These are phyloP conservation scores for Stegana nigrithorax DNA, from an alignment of 2,888 invertebrate genomes.

Conservation along the genomic window DNA sequence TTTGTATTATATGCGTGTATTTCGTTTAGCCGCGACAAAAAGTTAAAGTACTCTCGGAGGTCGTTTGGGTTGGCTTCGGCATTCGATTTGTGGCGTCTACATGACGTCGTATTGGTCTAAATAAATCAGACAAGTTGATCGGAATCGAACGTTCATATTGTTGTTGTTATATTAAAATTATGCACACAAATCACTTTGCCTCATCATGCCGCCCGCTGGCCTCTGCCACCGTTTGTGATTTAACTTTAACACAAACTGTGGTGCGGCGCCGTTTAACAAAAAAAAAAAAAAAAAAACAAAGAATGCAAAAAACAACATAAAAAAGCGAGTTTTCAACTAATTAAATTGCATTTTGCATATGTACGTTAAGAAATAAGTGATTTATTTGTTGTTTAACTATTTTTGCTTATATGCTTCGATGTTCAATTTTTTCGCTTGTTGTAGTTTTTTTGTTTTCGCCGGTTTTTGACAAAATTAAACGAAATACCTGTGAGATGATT, in stretches of 20 bases:
- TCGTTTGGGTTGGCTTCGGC: background rate
- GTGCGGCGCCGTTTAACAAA: background rate
- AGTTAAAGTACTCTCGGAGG: conserved; percentile 4
- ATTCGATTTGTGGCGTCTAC: background rate
- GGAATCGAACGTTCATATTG: background rate
- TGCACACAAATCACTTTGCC: background rate
- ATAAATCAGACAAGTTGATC: background rate
- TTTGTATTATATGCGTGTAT: background rate
- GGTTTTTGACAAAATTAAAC: no score
- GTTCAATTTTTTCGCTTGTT: no score
- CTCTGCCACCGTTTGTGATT: background rate
- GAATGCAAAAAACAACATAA: no score
- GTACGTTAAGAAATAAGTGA: no score
- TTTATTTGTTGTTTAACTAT: no score
- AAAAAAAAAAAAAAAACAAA: conserved; percentile 2
- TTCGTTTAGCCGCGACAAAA: background rate
- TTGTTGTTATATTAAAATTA: background rate
- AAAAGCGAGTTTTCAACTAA: no score
- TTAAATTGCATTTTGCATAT: no score
- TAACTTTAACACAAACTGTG: conserved; percentile 24
- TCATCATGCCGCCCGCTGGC: background rate
- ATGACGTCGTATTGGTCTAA: background rate
- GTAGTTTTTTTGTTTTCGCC: no score
- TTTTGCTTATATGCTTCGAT: no score
- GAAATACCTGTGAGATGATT: no score